Evolutionary conservation across 2,113 vertebrate species (phyloP).

Genomic region (Peromyscus californicus): DNA sequence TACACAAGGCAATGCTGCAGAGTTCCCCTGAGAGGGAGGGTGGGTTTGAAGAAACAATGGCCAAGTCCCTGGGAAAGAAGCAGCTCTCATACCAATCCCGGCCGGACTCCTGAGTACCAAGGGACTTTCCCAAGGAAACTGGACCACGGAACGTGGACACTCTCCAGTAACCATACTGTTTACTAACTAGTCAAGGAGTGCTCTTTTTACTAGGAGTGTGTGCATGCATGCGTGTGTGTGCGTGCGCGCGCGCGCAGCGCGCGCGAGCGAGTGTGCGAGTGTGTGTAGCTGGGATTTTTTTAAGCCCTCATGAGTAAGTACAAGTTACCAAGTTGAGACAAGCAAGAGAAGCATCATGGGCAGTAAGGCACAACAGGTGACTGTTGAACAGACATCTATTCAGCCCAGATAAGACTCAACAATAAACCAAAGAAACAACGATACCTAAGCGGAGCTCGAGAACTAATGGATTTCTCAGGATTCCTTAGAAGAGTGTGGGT

Average conservation of each 20-base stretch:
- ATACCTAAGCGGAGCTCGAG: neutral
- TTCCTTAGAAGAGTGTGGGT: neutral
- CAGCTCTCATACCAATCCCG: neutral
- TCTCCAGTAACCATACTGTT: neutral
- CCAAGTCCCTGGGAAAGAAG: neutral
- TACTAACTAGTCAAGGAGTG: neutral
- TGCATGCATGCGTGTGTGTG: too few species aligned
- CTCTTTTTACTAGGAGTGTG: neutral
- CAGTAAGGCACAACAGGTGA: neutral
- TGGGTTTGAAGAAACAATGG: neutral
- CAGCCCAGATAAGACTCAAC: neutral
- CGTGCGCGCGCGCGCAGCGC: neutral
- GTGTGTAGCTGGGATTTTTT: neutral
- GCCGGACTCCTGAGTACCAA: neutral
- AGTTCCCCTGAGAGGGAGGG: neutral
- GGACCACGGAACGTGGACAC: neutral
- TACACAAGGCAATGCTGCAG: conserved; percentile 1
- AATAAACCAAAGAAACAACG: neutral
- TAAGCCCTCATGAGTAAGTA: neutral
- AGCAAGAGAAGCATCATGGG: neutral
- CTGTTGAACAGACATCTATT: neutral
- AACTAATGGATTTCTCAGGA: neutral
- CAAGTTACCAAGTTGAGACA: neutral
- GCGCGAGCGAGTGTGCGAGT: neutral
- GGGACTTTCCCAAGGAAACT: neutral